phyloP scores from a whole-genome alignment of 2,113 vertebrate species.

The Antechinus flavipes region DNA sequence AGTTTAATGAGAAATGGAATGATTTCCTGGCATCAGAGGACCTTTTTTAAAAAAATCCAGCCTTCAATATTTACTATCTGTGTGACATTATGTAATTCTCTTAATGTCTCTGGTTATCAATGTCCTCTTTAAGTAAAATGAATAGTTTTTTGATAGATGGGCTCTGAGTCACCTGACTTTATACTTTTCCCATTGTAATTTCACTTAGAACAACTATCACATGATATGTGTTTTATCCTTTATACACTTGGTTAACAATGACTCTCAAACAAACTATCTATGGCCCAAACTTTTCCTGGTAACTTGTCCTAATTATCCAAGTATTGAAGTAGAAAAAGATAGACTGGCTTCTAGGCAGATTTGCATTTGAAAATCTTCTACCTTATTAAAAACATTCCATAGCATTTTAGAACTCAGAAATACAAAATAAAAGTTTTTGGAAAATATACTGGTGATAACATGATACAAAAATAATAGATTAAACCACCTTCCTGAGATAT shows the following conservation, averaged over 20 bases:
- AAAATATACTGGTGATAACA: background rate
- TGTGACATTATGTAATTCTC: background rate
- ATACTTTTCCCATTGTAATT: background rate
- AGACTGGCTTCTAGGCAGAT: background rate
- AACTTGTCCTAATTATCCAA: background rate
- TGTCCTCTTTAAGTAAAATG: background rate
- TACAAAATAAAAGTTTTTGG: background rate
- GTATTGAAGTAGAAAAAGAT: background rate
- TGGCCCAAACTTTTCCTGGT: background rate
- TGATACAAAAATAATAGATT: background rate
- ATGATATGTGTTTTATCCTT: background rate
- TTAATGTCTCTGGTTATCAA: background rate
- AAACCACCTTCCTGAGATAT: background rate
- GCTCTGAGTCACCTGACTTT: background rate
- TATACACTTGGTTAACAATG: background rate
- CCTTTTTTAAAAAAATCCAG: background rate
- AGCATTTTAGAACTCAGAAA: background rate
- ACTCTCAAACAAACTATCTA: background rate
- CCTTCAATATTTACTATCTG: background rate
- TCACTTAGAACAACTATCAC: background rate
- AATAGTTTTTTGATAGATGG: too few species aligned
- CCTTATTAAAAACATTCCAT: background rate
- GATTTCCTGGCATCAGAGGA: background rate
- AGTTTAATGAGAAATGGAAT: background rate
- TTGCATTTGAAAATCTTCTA: background rate